phyloP scores from a whole-genome alignment of 2,113 vertebrate species.

The Microtus ochrogaster region DNA sequence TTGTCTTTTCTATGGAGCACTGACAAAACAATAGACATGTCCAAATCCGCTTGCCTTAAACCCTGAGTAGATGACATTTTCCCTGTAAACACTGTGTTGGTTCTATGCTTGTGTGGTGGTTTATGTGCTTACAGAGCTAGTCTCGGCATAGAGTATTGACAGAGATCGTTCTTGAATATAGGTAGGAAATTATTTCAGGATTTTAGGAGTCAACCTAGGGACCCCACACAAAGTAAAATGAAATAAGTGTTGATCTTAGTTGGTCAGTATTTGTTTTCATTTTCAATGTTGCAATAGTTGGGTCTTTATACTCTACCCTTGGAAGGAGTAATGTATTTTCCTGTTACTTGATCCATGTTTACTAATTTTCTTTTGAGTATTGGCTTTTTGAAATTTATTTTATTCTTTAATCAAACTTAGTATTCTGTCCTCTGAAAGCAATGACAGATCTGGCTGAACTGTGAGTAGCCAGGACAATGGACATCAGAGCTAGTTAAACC shows the following conservation, averaged over 20 bases:
- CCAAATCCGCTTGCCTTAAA: not conserved
- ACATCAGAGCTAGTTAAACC: not conserved
- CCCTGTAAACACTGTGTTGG: not conserved
- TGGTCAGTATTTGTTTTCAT: not conserved
- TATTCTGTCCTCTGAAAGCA: not conserved
- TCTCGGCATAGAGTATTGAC: no score
- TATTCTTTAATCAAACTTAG: not conserved
- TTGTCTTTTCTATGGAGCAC: not conserved
- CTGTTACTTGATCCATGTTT: not conserved
- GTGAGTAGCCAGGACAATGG: fast-evolving
- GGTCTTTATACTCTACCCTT: not conserved
- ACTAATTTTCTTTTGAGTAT: not conserved
- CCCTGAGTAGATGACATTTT: not conserved
- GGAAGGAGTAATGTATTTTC: not conserved
- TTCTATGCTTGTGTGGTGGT: not conserved
- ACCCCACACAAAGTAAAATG: not conserved
- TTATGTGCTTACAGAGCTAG: not conserved
- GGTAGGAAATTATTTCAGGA: not conserved
- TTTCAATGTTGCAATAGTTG: not conserved
- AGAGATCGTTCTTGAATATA: not conserved
- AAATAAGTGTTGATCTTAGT: not conserved
- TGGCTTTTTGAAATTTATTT: not conserved
- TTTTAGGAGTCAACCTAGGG: not conserved
- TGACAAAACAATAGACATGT: not conserved
- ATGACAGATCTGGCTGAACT: not conserved